Conservation (phyloP, 1,140 invertebrate genomes). For the Lordiphosa collinella region DNA sequence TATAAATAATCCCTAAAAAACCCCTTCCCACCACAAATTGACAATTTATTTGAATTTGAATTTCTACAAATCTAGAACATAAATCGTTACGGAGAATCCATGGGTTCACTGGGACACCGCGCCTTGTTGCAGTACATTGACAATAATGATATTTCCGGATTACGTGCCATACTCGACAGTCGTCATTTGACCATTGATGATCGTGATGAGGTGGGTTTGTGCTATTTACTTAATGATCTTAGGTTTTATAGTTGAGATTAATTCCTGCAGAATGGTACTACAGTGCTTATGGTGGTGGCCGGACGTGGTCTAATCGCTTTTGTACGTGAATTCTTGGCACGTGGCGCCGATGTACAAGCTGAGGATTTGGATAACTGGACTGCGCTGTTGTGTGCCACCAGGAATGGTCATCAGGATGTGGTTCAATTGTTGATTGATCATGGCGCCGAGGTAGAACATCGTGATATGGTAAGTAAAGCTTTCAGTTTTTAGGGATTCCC, state of each 20-base stretch:
- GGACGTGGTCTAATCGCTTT: slow-evolving; percentile 89
- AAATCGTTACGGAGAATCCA: slow-evolving; percentile 85
- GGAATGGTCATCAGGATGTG: slow-evolving; percentile 92
- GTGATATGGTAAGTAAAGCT: slow-evolving; percentile 94
- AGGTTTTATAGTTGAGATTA: background rate
- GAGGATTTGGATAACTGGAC: slow-evolving; percentile 97
- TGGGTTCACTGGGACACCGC: slow-evolving; percentile 92
- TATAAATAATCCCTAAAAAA: too few relatives aligned
- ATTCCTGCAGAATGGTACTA: slow-evolving; percentile 89
- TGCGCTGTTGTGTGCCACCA: slow-evolving; percentile 92
- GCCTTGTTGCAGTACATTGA: slow-evolving; percentile 89
- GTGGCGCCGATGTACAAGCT: slow-evolving; percentile 93
- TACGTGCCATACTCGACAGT: slow-evolving; percentile 90
- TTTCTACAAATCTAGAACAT: slow-evolving; percentile 51
- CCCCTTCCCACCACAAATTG: too few relatives aligned
- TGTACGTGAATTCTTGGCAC: slow-evolving; percentile 89
- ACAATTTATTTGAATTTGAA: background rate
- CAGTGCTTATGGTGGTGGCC: slow-evolving; percentile 93
- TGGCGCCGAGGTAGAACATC: slow-evolving; percentile 92
- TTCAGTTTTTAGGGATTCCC: too few relatives aligned
- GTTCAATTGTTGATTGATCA: slow-evolving; percentile 92
- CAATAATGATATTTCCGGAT: slow-evolving; percentile 88
- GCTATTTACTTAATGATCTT: background rate
- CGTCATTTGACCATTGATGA: slow-evolving; percentile 92
- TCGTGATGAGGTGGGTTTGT: slow-evolving; percentile 88